Evolutionary conservation across 2,888 invertebrate genomes (phyloP).

Genomic region (Aquatica leii): DNA sequence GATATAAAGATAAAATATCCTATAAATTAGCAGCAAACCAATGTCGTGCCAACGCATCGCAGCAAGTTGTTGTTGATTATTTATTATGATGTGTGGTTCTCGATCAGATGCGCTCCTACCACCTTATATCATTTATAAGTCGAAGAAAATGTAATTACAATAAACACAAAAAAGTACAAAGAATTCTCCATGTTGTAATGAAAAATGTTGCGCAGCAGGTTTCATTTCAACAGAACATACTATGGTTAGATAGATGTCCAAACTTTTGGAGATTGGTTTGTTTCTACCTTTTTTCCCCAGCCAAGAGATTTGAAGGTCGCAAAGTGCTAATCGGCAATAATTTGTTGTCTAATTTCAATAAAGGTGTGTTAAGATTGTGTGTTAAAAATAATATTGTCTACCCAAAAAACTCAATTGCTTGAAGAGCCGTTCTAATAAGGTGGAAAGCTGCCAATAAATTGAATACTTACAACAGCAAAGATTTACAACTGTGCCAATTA

Average conservation of each 20-base stretch:
- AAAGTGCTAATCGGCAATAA: not conserved
- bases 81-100: too few relatives aligned
- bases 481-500: not conserved
- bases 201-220: too few relatives aligned
- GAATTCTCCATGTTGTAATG: too few relatives aligned
- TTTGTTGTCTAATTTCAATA: not conserved
- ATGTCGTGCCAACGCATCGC: too few relatives aligned
- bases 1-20: too few relatives aligned
- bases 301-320: not conserved
- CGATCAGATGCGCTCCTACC: too few relatives aligned
- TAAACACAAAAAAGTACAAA: not conserved
- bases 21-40: too few relatives aligned
- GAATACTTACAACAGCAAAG: too few relatives aligned
- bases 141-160: conserved; percentile 31
- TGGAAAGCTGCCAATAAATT: conserved; percentile 13
- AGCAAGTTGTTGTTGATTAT: too few relatives aligned
- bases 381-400: not conserved
- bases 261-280: conserved; percentile 26
- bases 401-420: not conserved
- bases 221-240: too few relatives aligned
- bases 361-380: not conserved
- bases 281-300: not conserved
- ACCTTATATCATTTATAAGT: conserved; percentile 53
- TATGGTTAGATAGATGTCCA: not conserved
- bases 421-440: too few relatives aligned